phyloP scores from a whole-genome alignment of 2,888 invertebrate species.

The Conchocele bisecta region DNA sequence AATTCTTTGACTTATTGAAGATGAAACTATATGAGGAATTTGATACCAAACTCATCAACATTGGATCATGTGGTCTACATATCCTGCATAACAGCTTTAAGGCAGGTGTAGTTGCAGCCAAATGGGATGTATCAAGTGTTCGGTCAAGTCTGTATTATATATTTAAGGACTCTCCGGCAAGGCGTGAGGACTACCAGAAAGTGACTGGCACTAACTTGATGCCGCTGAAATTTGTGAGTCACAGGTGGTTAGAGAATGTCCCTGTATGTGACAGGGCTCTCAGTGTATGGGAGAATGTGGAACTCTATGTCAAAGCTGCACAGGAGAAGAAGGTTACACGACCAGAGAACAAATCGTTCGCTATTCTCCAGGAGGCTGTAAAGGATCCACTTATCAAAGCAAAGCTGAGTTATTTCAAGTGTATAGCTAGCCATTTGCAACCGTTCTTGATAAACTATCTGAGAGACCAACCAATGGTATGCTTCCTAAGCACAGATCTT shows the following conservation, averaged over 20 bases:
- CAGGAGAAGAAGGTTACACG: constrained; percentile 31
- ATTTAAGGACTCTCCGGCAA: constrained; percentile 70
- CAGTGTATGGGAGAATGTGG: constrained; percentile 22
- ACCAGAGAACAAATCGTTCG: constrained; percentile 42
- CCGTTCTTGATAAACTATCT: constrained; percentile 45
- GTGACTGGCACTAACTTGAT: constrained; percentile 53
- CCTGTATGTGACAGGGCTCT: constrained; percentile 48
- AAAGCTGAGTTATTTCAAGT: constrained; percentile 45
- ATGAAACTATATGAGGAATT: constrained; percentile 25
- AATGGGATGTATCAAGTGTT: constrained; percentile 56
- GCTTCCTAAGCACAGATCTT: constrained; percentile 37
- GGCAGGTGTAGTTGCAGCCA: constrained; percentile 29
- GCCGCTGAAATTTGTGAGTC: constrained; percentile 69
- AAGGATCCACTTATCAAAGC: constrained; percentile 37
- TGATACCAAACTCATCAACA: constrained; percentile 36
- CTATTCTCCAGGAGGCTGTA: constrained; percentile 9
- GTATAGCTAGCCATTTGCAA: constrained; percentile 29
- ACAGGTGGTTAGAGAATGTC: constrained; percentile 61
- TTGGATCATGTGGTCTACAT: constrained; percentile 60
- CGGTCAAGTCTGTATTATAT: constrained; percentile 67
- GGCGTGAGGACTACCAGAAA: constrained; percentile 5
- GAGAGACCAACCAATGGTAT: constrained; percentile 42
- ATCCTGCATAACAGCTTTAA: constrained; percentile 62
- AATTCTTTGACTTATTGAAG: constrained; percentile 23
- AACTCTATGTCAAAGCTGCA: constrained; percentile 42